Evolutionary conservation across 1,140 invertebrate species (phyloP), one percentile per base, ranked within the genome.

Genomic region (Bilobella aurantiaca): DNA sequence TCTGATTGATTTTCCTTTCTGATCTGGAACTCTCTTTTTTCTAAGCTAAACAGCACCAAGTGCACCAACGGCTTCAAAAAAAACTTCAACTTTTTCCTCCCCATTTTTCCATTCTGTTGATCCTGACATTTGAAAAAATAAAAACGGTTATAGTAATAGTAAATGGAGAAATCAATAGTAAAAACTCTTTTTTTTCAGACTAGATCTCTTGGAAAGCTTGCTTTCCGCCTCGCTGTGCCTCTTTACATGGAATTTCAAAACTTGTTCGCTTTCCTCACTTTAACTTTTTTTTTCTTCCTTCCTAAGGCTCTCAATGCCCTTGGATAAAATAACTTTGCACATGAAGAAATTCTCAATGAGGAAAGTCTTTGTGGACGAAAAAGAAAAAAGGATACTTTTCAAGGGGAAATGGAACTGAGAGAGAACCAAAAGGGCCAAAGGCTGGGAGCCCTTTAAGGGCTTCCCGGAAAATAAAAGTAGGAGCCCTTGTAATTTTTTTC

Each of bases 131-230:
- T 23, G 21, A 53, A 53, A 71, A 42, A n/a, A n/a, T n/a, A n/a
- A n/a, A n/a, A n/a, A n/a, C n/a, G n/a, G n/a, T n/a, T n/a, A n/a
- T n/a, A n/a, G n/a, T n/a, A n/a, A n/a, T n/a, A n/a, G n/a, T n/a
- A n/a, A n/a, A n/a, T n/a, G n/a, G n/a, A n/a, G 69, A 66, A 56
- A 74, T 68, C 16, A 70, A 60, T 64, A 70, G 58, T 42, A 64
- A 62, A 53, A 53, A 53, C 49, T 53, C 49, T 23, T 42, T 42
- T 42, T 42, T 42, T 42, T 42, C 8, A 12, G 8, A n/a, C 8
- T n/a, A 42, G 37, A 42, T 42, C 37, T 42, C 37, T 42, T 42
- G 8, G n/a, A 42, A 42, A 42, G n/a, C 37, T 42, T n/a, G 8
- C 37, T 42, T 42, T 42, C 37, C 37, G n/a, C 37, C 8, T 42